Conservation (phyloP, 2,113 vertebrate genomes). For the Nymphicus hollandicus region DNA sequence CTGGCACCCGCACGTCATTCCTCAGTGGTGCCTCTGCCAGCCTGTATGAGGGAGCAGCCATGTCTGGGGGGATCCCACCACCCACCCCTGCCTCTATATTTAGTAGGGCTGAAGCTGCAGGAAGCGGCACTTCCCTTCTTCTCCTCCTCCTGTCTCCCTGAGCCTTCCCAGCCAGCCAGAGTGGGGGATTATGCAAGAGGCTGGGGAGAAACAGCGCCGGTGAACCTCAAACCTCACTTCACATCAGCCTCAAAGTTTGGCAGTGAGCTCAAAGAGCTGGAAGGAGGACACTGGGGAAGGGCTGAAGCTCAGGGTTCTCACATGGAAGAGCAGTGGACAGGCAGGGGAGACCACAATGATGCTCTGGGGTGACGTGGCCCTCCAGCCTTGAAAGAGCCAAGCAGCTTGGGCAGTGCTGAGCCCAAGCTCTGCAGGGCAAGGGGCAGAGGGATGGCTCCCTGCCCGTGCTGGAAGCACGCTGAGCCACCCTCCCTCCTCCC, state of each 20-base stretch:
- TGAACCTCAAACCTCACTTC: background rate
- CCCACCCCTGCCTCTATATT: background rate
- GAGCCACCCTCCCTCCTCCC: background rate
- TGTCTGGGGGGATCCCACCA: background rate
- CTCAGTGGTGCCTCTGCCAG: background rate
- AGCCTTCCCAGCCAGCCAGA: background rate
- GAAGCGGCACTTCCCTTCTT: background rate
- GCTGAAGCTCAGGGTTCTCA: background rate
- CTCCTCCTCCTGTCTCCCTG: background rate
- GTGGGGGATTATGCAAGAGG: background rate
- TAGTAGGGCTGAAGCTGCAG: background rate
- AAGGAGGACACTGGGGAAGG: background rate
- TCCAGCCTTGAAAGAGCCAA: background rate
- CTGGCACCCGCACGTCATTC: background rate
- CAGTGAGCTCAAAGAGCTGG: background rate
- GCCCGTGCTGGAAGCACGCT: background rate
- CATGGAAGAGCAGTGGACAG: too few species aligned
- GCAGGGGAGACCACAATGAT: accelerated
- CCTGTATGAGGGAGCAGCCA: background rate
- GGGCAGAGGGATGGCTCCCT: background rate
- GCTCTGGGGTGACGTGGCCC: background rate
- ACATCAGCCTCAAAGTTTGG: background rate
- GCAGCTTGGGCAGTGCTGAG: background rate
- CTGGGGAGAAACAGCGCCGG: background rate
- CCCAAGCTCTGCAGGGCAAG: background rate